Percentiles rank a stretch among this genome's conserved stretches.
phyloP scores from a whole-genome alignment of 2,888 invertebrate species.

The Bellardia bayeri region DNA sequence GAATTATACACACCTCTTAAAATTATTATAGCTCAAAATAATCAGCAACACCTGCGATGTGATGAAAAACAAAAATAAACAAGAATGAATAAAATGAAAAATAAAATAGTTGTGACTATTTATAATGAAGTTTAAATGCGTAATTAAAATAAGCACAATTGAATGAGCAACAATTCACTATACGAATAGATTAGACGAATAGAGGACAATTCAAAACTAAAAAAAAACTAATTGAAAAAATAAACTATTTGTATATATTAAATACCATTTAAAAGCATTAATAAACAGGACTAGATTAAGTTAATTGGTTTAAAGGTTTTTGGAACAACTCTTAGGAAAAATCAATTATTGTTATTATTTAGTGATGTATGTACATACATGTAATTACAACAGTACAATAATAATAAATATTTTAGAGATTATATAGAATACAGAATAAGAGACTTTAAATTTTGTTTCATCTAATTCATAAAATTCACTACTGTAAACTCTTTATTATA shows the following conservation, averaged over 20 bases:
- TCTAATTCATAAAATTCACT: no score
- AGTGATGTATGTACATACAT: no score
- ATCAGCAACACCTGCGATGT: not conserved
- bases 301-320: not conserved
- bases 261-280: not conserved
- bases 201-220: not conserved
- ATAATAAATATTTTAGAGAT: no score
- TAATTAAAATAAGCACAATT: constrained; percentile 51
- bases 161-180: constrained; percentile 17
- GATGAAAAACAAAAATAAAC: not conserved
- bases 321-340: not conserved
- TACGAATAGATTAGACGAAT: not conserved
- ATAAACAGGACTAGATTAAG: not conserved
- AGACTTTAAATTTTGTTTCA: no score
- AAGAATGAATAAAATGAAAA: not conserved
- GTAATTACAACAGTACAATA: no score
- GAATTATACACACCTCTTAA: not conserved
- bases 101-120: constrained; percentile 15
- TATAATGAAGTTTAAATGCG: constrained; percentile 53
- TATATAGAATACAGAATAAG: no score
- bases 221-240: not conserved
- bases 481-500: no score
- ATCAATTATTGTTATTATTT: no score
- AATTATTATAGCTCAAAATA: not conserved
- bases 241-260: not conserved